A percentile compares a stretch with the other conserved stretches of the same genome.
phyloP scores from a whole-genome alignment of 2,888 invertebrate genomes.

The Dusona sp. region DNA sequence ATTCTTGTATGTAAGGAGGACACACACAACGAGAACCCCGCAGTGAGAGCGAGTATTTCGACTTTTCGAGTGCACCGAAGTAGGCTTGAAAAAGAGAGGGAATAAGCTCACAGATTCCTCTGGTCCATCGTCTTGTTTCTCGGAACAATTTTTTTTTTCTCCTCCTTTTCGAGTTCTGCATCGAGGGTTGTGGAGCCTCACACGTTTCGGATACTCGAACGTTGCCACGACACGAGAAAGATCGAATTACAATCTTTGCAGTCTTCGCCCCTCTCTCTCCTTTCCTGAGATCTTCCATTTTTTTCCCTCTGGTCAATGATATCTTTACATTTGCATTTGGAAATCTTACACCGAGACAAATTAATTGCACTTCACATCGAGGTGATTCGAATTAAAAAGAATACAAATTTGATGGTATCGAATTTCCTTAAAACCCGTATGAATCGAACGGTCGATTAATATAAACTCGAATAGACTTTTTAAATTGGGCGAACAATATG shows the following conservation, averaged over 20 bases:
- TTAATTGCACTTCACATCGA: neutral
- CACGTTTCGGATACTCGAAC: constrained; percentile 60
- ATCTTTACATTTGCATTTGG: constrained; percentile 52
- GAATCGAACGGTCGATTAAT: neutral
- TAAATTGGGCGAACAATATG: neutral
- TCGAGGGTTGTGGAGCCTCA: constrained; percentile 48
- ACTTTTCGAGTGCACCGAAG: constrained; percentile 63
- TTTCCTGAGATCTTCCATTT: constrained; percentile 21
- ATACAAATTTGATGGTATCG: neutral
- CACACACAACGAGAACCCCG: constrained; percentile 58
- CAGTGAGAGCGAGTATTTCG: constrained; percentile 64
- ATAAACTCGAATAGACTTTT: neutral
- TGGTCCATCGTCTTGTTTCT: constrained; percentile 66
- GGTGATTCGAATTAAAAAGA: neutral
- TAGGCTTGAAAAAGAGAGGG: constrained; percentile 7
- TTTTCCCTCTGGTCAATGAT: constrained; percentile 21
- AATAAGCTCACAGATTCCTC: constrained; percentile 45
- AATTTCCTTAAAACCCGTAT: neutral
- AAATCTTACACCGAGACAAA: constrained; percentile 38
- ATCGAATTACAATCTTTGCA: constrained; percentile 64
- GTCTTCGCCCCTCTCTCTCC: constrained; percentile 14
- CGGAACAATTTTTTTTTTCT: constrained; percentile 64
- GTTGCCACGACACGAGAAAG: constrained; percentile 60
- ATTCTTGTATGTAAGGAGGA: constrained; percentile 58
- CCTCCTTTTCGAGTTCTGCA: constrained; percentile 54